These are phyloP conservation scores for Magallana gigas DNA, from an alignment of 1,140 invertebrate genomes.

Conservation along the genomic window DNA sequence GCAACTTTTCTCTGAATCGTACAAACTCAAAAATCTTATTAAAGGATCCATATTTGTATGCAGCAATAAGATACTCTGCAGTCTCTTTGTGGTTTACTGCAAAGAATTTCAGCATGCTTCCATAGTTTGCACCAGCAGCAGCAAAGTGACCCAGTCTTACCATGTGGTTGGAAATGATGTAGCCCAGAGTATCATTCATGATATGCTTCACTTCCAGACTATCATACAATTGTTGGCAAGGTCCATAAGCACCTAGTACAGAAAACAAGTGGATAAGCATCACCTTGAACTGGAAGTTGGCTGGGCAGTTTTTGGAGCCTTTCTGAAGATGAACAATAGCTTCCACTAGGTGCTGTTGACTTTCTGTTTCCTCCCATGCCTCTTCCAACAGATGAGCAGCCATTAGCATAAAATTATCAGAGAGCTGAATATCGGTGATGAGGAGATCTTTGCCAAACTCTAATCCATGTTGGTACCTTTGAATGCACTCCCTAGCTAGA, in stretches of 20 bases:
- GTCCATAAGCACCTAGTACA: constrained; percentile 84
- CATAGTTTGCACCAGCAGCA: constrained; percentile 84
- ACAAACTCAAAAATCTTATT: constrained; percentile 91
- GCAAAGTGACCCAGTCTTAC: constrained; percentile 85
- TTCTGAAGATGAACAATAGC: constrained; percentile 85
- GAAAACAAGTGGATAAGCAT: constrained; percentile 87
- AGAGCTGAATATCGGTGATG: constrained; percentile 81
- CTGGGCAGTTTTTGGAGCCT: constrained; percentile 85
- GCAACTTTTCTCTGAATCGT: constrained; percentile 88
- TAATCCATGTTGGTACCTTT: constrained; percentile 74
- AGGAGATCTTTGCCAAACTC: constrained; percentile 79
- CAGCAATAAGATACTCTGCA: constrained; percentile 93
- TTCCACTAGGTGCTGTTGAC: constrained; percentile 83
- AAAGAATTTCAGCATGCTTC: constrained; percentile 90
- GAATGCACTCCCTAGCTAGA: constrained; percentile 70
- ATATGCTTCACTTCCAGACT: constrained; percentile 94
- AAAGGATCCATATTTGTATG: constrained; percentile 96
- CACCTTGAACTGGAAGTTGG: constrained; percentile 89
- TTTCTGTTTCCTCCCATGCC: constrained; percentile 81
- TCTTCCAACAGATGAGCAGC: constrained; percentile 89
- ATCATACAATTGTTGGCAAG: constrained; percentile 85
- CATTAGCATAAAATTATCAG: constrained; percentile 88
- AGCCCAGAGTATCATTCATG: constrained; percentile 91
- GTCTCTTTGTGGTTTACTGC: constrained; percentile 93
- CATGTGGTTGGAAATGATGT: constrained; percentile 76